These are phyloP conservation scores for Adela reaumurella DNA, from an alignment of 2,888 invertebrate genomes.

Conservation along the genomic window DNA sequence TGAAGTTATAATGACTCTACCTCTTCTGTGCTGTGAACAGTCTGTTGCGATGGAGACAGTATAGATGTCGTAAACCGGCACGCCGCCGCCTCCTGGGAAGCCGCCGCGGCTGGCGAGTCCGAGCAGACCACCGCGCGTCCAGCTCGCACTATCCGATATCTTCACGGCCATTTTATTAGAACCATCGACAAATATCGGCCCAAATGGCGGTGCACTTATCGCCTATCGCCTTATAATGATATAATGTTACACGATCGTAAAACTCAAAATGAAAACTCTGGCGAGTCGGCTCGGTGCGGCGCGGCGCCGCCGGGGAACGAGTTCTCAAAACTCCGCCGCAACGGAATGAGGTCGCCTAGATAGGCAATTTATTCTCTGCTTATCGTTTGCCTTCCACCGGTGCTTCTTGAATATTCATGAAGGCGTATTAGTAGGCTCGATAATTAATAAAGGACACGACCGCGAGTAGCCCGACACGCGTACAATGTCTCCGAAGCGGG, in stretches of 20 bases:
- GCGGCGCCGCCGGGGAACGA: neutral
- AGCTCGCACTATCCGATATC: too few relatives aligned
- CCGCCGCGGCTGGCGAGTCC: too few relatives aligned
- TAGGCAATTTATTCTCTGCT: neutral
- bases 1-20: too few relatives aligned
- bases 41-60: too few relatives aligned
- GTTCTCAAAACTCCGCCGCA: conserved; percentile 10
- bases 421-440: conserved; percentile 21
- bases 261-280: conserved; percentile 30
- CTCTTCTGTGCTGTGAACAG: too few relatives aligned
- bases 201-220: conserved; percentile 35
- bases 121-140: too few relatives aligned
- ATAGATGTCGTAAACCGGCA: too few relatives aligned
- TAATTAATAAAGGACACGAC: too few relatives aligned
- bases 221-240: conserved; percentile 42
- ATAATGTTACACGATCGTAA: conserved; percentile 45
- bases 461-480: neutral
- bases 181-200: too few relatives aligned
- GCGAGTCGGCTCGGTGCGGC: too few relatives aligned
- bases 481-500: neutral
- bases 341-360: conserved; percentile 7
- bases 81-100: too few relatives aligned
- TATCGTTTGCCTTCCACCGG: conserved; percentile 16
- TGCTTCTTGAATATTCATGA: conserved; percentile 35
- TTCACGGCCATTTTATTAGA: too few relatives aligned